Base-by-base conservation (phyloP, 2,888 invertebrate species). In the Operophtera brumata region DNA sequence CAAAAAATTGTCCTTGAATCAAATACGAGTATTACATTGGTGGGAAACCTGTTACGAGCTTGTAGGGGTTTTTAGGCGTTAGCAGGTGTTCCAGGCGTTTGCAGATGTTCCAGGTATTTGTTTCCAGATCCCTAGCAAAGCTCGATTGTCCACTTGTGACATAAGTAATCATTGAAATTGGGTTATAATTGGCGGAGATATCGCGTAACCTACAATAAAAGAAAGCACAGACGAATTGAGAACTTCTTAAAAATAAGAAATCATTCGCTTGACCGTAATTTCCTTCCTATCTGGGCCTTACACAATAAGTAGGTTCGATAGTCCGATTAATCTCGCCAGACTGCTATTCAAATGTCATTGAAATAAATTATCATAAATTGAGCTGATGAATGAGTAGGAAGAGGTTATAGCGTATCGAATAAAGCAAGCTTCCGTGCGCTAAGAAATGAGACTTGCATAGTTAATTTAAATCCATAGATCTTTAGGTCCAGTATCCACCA, bases 361-460 rank as follows among this genome's bases (percentile, higher is more conserved):
- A 53, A 47, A 47, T 28, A 46, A 49, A 51, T 56, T 55, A 47
- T 34, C 53, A 64, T 61, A 54, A 57, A 56, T 61, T 52, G 44
- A 54, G 47, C 37, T 39, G 50, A 47, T 34, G 47, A 30, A 54
- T 58, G 25, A 41, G 47, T 41, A 59, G 58, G 59, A 57, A 59
- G 54, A 36, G 40, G 44, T 36, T n/a, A 34, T 36, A 12, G 32
- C 26, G 42, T 46, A 44, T 53, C 43, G 57, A 53, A 59, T 62
- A 59, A 62, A 62, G 60, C 51, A 62, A 20, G 53, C 57, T 64
- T 62, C 64, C 62, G 64, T 56, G 39, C 26, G 39, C 13, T 46
- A 25, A 46, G 52, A 56, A 57, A 51, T 57, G 57, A 26, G 51
- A 41, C 26, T 13, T 11, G 52, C 57, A 45, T 57, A 37, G 35